Base-by-base conservation (phyloP, 2,888 invertebrate species). In the Leucophora obtusa region DNA sequence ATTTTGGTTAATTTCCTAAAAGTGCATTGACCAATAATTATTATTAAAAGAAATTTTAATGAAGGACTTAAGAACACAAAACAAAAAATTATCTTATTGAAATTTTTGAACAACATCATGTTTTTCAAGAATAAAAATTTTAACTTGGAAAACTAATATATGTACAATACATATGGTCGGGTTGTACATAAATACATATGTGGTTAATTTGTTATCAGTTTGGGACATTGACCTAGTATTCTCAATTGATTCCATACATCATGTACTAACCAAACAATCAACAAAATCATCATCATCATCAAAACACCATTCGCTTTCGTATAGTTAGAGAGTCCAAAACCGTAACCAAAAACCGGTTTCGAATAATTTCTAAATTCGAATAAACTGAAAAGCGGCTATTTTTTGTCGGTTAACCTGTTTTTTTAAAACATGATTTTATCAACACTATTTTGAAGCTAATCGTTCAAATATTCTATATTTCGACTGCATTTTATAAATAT, bases 191-290 rank as follows among this genome's bases (percentile, higher is more conserved):
- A n/a, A n/a, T n/a, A n/a, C 14, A 5, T 35, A 38, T 38, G 1
- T 38, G 38, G 38, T 38, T 14, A 14, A n/a, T n/a, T 77, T 75
- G 84, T 88, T 87, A 88, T 88, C 87, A 87, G 86, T 86, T 86
- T 76, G 75, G 87, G 87, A 87, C 89, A 89, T 89, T 89, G 89
- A 89, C 89, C 89, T 85, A 89, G 85, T 89, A 88, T 82, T 84
- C 89, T 87, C 86, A 89, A 88, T 89, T 87, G 85, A 85, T 82
- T 38, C 33, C 69, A 69, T 35, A 15, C 47, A 38, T 7, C 7
- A 43, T 38, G 50, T 62, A 58, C 15, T 18, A 60, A 70, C 56
- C 60, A 68, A 60, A 33, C 21, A 73, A 59, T 51, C 53, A 18
- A 51, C 35, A n/a, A 35, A 14, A 6, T 63, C 28, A 56, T 43